Evolutionary conservation across 1,140 invertebrate genomes (phyloP).

Genomic region (Drosophila rufa): DNA sequence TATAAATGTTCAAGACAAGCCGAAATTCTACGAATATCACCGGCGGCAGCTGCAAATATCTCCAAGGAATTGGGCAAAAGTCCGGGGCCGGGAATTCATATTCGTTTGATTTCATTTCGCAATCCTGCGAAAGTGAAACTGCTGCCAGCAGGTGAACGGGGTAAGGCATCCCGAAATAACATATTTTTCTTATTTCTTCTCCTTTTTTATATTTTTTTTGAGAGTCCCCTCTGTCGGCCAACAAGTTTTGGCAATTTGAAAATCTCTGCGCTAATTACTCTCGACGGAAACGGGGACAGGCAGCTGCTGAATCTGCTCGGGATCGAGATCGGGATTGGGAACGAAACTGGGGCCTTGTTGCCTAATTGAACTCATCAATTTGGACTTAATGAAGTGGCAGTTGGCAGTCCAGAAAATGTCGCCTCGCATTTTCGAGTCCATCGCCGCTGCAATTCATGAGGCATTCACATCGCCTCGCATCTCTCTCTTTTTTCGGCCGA

Average conservation of each 20-base stretch:
- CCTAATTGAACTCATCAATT: conserved; percentile 84
- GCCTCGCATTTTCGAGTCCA: conserved; percentile 67
- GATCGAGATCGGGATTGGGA: conserved; percentile 10
- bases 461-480: conserved; percentile 27
- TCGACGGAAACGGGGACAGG: conserved; percentile 25
- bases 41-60: conserved; percentile 65
- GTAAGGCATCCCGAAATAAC: conserved; percentile 16
- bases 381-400: conserved; percentile 78
- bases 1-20: conserved; percentile 29
- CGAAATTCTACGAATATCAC: conserved; percentile 71
- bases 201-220: neutral
- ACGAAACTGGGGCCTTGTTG: conserved; percentile 49
- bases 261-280: conserved; percentile 84
- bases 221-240: conserved; percentile 3
- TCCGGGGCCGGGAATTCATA: conserved; percentile 58
- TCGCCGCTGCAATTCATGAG: conserved; percentile 64
- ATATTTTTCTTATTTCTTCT: conserved; percentile 15
- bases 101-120: conserved; percentile 83
- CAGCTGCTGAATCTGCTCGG: conserved; percentile 24
- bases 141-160: conserved; percentile 48
- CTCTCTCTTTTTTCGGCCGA: conserved; percentile 33
- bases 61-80: conserved; percentile 30
- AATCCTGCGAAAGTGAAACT: conserved; percentile 80
- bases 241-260: conserved; percentile 85
- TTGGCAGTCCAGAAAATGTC: conserved; percentile 67